Conservation (phyloP, 1,140 invertebrate genomes). For the Ceratosolen fusciceps region DNA sequence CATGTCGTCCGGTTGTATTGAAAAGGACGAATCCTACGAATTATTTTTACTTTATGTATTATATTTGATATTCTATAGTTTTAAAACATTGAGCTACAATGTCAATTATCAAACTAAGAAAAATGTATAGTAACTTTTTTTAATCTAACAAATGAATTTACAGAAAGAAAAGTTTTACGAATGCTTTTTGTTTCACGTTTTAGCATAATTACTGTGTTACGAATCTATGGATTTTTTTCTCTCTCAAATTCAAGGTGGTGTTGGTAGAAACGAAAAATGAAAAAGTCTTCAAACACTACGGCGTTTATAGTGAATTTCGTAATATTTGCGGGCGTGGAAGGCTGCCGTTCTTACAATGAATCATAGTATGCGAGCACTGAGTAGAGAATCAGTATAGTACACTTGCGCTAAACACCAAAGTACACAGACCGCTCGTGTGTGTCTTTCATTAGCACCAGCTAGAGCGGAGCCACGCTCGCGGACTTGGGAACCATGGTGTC, state of each 20-base stretch:
- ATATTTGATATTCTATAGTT: no score
- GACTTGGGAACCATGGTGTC: neutral
- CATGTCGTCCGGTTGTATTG: no score
- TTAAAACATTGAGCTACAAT: no score
- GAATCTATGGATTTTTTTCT: no score
- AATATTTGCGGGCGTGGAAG: constrained; percentile 50
- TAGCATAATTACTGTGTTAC: no score
- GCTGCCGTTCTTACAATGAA: constrained; percentile 38
- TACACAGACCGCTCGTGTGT: constrained; percentile 60
- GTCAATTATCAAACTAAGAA: no score
- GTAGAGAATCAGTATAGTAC: constrained; percentile 34
- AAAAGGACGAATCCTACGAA: no score
- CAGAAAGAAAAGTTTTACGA: no score
- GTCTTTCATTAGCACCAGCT: constrained; percentile 68
- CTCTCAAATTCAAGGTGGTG: neutral
- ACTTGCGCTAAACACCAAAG: constrained; percentile 64
- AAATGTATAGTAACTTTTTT: no score
- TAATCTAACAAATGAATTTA: no score
- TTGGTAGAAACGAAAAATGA: neutral
- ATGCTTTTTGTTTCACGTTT: no score
- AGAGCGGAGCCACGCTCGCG: constrained; percentile 52
- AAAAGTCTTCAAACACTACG: neutral
- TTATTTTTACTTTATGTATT: no score
- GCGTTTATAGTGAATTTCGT: constrained; percentile 55
- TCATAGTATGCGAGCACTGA: constrained; percentile 28